phyloP scores from a whole-genome alignment of 2,113 vertebrate species.

The Nicator chloris region DNA sequence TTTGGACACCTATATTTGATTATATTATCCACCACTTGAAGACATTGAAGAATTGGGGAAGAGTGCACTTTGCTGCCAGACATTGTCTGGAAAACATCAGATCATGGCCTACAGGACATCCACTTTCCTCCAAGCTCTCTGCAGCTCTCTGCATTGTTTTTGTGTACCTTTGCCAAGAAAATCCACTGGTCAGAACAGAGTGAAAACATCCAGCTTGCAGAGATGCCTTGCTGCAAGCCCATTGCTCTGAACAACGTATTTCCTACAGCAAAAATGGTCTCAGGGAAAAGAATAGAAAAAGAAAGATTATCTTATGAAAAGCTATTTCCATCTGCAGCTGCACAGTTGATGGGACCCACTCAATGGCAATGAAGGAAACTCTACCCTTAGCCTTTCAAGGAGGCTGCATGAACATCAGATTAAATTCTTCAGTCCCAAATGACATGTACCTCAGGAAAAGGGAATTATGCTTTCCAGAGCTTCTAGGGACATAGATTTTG shows the following conservation, averaged over 20 bases:
- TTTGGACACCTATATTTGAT: not conserved
- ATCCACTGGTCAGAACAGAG: not conserved
- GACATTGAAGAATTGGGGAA: not conserved
- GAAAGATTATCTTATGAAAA: not conserved
- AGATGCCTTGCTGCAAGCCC: not conserved
- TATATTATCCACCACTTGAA: not conserved
- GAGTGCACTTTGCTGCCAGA: not conserved
- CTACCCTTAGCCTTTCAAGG: not conserved
- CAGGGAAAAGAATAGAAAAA: not conserved
- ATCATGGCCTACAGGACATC: not conserved
- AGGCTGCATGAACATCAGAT: not conserved
- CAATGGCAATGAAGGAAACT: not conserved
- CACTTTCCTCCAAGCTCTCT: not conserved
- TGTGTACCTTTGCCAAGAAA: not conserved
- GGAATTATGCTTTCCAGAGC: not conserved
- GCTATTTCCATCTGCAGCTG: not conserved
- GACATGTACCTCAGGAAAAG: not conserved
- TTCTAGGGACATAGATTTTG: not conserved
- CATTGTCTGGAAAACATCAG: conserved; percentile 8
- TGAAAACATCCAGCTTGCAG: conserved; percentile 21
- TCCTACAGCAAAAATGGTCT: not conserved
- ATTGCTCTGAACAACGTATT: not conserved
- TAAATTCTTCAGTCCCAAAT: not conserved
- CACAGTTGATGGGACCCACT: not conserved
- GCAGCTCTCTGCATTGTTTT: not conserved